Base-by-base conservation (phyloP, 2,113 vertebrate species). In the Halcyon senegalensis region DNA sequence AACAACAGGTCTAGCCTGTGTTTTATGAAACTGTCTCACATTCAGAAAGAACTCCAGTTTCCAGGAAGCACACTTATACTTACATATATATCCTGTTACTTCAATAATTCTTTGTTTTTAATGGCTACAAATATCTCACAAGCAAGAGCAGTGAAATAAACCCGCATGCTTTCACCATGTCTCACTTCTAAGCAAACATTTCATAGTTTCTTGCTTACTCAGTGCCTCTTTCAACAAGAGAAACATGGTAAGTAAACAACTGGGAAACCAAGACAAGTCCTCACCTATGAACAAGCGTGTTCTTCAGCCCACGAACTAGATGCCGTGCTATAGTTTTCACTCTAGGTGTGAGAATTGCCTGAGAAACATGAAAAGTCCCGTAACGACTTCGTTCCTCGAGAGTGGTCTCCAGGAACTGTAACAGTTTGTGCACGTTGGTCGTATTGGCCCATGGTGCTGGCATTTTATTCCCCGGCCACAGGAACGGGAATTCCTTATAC, bases 391-490 rank as follows among this genome's bases (percentile, higher is more conserved):
- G 98, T 82, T 99, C 99, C 39, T 97, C 98, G n/a, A 99, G 97
- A 1, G 99, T 99, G 31, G 98, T 99, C 97, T 99, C 99, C 90
- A 99, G 96, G 94, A 99, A 99, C 97, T 99, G 98, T 20, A 99
- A 98, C 31, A 99, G 98, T 70, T 99, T 99, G 94, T 86, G 96
- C 66, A 99, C 99, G 2, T 99, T 98, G 0, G 99, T 99, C 72
- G 99, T 99, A 89, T 99, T 99, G 35, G 99, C 99, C 99, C 99
- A 99, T 1, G 99, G 99, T 8, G 99, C 99, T 2, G 99, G 99
- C 85, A 99, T 99, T 97, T 99, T 99, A 97, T 97, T 98, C 50
- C 99, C 99, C 4, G 99, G 98, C 99, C 99, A 99, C 83, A 99
- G 96, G 90, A 98, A 98, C 9, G 98, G 84, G 77, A 98, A 98